Evolutionary conservation across 92 coral and sea anemone species (phyloP).

Genomic region (Zoanthus sociatus): DNA sequence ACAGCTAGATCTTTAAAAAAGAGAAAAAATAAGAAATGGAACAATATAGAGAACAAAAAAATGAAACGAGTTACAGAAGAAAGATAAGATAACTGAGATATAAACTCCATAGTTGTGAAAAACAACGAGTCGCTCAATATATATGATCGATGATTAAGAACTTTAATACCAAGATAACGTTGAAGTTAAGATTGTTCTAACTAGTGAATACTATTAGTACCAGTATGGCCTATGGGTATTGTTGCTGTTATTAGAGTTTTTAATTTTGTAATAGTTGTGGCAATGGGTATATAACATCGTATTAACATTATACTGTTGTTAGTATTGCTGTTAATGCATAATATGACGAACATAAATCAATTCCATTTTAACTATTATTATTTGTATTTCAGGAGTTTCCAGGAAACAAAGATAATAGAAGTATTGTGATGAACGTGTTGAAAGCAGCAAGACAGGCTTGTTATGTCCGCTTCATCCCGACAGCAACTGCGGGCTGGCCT

Average conservation of each 20-base stretch:
- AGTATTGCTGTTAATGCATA: not conserved
- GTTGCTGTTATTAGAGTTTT: not conserved
- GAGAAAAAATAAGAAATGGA: too few species aligned
- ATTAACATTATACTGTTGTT: not conserved
- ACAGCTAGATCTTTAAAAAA: too few species aligned
- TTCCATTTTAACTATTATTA: not conserved
- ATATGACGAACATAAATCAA: not conserved
- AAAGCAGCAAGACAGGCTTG: not conserved
- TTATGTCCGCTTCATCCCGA: conserved; percentile 50
- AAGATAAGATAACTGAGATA: too few species aligned
- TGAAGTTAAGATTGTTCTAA: too few species aligned
- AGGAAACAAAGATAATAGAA: conserved; percentile 30
- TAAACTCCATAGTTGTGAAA: too few species aligned
- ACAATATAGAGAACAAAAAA: too few species aligned
- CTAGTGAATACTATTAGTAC: too few species aligned
- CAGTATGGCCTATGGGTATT: not conserved
- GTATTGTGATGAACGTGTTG: conserved; percentile 33
- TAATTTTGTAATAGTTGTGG: not conserved
- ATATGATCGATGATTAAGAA: too few species aligned
- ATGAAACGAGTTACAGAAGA: too few species aligned
- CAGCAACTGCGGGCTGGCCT: not conserved
- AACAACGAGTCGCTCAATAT: too few species aligned
- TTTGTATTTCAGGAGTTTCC: conserved; percentile 11
- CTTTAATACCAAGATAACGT: too few species aligned
- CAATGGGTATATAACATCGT: too few species aligned